Conservation (phyloP, 2,888 invertebrate species). For the Heliconius aoede region DNA sequence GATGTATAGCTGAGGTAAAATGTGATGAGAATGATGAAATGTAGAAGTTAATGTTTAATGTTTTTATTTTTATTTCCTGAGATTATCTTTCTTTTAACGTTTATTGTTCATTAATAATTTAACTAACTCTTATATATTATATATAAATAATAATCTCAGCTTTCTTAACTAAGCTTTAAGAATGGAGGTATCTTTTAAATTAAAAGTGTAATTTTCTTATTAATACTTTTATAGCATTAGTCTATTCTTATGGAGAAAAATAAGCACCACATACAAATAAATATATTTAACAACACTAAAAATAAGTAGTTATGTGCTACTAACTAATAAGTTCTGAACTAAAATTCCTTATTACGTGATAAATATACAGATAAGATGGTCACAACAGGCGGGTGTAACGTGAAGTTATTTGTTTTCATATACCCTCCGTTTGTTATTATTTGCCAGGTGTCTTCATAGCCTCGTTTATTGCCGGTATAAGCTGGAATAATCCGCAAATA, state of each 20-base stretch:
- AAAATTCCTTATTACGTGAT: conserved; percentile 48
- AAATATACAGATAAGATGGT: conserved; percentile 50
- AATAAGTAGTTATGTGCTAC: conserved; percentile 8
- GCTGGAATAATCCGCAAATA: conserved; percentile 57
- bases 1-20: conserved; percentile 48
- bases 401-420: conserved; percentile 66
- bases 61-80: conserved; percentile 56
- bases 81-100: no score
- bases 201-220: no score
- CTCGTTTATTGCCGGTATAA: conserved; percentile 71
- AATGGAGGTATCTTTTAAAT: no score
- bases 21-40: no score
- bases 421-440: conserved; percentile 76
- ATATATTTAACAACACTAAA: not conserved
- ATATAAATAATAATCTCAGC: no score
- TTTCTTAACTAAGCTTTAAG: no score
- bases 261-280: not conserved
- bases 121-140: no score
- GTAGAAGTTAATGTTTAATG: conserved; percentile 54
- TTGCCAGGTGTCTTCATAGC: conserved; percentile 76
- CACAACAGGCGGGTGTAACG: conserved; percentile 53
- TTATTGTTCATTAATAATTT: no score
- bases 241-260: not conserved
- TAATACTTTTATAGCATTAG: not conserved
- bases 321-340: not conserved